Percentiles rank a stretch among this genome's conserved stretches.
Conservation (phyloP, 92 coral and sea anemone species). For the Parazoanthus darwini region DNA sequence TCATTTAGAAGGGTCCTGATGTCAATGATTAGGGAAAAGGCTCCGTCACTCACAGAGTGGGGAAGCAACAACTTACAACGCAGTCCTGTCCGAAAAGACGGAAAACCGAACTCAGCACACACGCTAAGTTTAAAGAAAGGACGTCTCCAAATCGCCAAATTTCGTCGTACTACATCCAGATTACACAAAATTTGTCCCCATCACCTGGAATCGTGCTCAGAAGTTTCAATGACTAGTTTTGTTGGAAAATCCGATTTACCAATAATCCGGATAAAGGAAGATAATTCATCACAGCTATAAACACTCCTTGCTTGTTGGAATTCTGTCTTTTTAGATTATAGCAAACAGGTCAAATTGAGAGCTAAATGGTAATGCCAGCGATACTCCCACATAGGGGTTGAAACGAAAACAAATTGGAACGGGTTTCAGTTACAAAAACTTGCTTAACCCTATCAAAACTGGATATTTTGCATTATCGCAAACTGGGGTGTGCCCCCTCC, state of each 20-base stretch:
- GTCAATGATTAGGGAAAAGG: slow-evolving; percentile 28
- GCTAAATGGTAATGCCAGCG: too few species aligned
- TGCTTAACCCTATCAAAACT: too few species aligned
- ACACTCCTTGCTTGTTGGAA: background rate
- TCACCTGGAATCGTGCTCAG: background rate
- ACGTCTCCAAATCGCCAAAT: background rate
- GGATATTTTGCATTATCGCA: too few species aligned
- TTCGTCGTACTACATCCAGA: background rate
- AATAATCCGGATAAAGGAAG: background rate
- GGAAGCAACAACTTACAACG: background rate
- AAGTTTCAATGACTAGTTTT: background rate
- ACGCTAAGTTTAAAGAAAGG: background rate
- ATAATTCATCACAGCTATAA: background rate
- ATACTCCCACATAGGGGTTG: too few species aligned
- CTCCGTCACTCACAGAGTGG: background rate
- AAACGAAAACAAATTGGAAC: too few species aligned
- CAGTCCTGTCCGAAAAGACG: background rate
- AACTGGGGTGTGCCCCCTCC: too few species aligned
- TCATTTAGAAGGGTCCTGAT: slow-evolving; percentile 51
- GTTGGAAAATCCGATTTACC: background rate
- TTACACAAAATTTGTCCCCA: background rate
- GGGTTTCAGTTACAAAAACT: too few species aligned
- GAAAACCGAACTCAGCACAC: background rate
- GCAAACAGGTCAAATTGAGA: too few species aligned
- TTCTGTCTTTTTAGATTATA: too few species aligned